phyloP scores from a whole-genome alignment of 2,113 vertebrate genomes.

The Eonycteris spelaea region DNA sequence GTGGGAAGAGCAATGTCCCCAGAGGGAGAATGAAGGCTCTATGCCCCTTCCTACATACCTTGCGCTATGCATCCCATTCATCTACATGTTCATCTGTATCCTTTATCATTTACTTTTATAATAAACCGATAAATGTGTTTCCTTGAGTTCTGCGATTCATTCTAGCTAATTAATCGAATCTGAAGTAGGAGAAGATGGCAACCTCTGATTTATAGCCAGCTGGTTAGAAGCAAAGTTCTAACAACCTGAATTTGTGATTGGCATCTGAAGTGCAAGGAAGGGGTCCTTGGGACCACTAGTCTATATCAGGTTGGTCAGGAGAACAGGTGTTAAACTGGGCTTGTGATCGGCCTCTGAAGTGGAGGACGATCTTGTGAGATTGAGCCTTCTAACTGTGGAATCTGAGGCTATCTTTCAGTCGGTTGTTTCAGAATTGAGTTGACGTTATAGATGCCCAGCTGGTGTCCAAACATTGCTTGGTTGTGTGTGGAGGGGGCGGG shows the following conservation, averaged over 20 bases:
- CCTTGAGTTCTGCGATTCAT: not conserved
- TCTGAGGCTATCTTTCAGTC: not conserved
- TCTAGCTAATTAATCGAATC: not conserved
- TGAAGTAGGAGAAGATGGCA: not conserved
- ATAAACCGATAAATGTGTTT: not conserved
- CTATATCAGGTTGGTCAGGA: not conserved
- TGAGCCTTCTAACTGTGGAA: not conserved
- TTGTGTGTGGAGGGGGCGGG: not conserved
- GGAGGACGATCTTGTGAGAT: not conserved
- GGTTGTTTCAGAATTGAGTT: not conserved
- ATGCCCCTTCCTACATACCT: not conserved
- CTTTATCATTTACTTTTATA: not conserved
- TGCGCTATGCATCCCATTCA: not conserved
- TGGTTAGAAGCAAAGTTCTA: not conserved
- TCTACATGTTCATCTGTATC: not conserved
- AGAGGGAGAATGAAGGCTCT: not conserved
- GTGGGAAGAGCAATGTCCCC: not conserved
- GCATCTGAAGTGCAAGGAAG: not conserved
- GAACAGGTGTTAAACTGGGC: not conserved
- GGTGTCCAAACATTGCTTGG: not conserved
- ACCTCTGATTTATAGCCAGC: not conserved
- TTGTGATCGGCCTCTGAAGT: not conserved
- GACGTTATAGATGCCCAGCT: not conserved
- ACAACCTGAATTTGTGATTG: not conserved
- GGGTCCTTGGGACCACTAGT: not conserved